Evolutionary conservation across 2,888 invertebrate species (phyloP).

Genomic region (Eutolmus rufibarbis): DNA sequence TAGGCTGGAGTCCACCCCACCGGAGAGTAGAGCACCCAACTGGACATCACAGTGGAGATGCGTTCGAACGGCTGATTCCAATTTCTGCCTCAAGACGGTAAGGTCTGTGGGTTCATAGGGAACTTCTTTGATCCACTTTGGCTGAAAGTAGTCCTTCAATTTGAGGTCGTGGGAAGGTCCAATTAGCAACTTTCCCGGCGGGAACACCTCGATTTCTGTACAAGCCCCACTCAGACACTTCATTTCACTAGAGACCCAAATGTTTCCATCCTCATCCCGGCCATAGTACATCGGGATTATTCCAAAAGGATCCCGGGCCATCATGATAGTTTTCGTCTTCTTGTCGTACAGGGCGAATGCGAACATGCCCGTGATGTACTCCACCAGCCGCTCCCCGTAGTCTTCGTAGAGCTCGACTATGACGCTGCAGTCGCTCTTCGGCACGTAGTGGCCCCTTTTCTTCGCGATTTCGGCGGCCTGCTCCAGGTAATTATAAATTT

Average conservation of each 20-base stretch:
- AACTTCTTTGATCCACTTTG: slow-evolving; percentile 54
- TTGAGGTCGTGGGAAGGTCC: slow-evolving; percentile 55
- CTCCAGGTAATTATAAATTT: slow-evolving; percentile 61
- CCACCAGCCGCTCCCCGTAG: slow-evolving; percentile 55
- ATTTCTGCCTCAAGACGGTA: slow-evolving; percentile 52
- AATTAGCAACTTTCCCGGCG: slow-evolving; percentile 57
- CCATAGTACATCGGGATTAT: slow-evolving; percentile 62
- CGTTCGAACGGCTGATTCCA: slow-evolving; percentile 60
- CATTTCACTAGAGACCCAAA: slow-evolving; percentile 62
- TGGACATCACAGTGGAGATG: slow-evolving; percentile 62
- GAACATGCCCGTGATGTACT: slow-evolving; percentile 60
- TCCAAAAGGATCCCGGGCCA: slow-evolving; percentile 62
- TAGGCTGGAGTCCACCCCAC: slow-evolving; percentile 62
- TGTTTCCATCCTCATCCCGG: slow-evolving; percentile 56
- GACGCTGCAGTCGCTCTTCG: slow-evolving; percentile 61
- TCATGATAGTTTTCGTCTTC: slow-evolving; percentile 54
- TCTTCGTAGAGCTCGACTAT: slow-evolving; percentile 60
- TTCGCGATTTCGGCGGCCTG: slow-evolving; percentile 57
- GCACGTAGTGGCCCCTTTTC: slow-evolving; percentile 55
- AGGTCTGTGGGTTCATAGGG: slow-evolving; percentile 55
- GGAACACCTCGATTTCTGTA: slow-evolving; percentile 55
- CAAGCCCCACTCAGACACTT: slow-evolving; percentile 60
- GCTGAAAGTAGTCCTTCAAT: slow-evolving; percentile 54
- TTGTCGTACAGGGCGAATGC: slow-evolving; percentile 60
- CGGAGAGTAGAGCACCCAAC: slow-evolving; percentile 60